phyloP scores from a whole-genome alignment of 2,797 vertebrate species.

The Hyperoplus immaculatus region DNA sequence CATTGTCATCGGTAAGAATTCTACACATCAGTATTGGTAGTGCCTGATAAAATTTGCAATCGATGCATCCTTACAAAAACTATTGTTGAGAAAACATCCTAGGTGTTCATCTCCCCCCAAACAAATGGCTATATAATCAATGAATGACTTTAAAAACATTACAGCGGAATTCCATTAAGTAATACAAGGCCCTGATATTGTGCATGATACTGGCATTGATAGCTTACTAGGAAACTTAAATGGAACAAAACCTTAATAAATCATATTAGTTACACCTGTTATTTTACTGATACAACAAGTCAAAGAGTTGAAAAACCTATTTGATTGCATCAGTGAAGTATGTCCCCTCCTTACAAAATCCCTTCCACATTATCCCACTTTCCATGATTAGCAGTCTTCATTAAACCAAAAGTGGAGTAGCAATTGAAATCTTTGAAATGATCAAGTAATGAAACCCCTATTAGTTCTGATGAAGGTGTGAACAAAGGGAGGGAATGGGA shows the following conservation, averaged over 20 bases:
- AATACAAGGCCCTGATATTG: background rate
- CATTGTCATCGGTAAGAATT: no score
- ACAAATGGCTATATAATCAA: background rate
- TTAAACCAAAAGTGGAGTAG: slow-evolving; percentile 17
- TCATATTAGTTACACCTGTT: slow-evolving; percentile 15
- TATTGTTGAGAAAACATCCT: no score
- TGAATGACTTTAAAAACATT: background rate
- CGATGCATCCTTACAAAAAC: no score
- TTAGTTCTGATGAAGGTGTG: slow-evolving; percentile 32
- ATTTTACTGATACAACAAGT: background rate
- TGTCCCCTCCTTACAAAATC: slow-evolving; percentile 12
- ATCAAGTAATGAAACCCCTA: slow-evolving; percentile 34
- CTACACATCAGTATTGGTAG: no score
- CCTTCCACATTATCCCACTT: slow-evolving; percentile 15
- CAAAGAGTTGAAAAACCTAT: slow-evolving; percentile 8
- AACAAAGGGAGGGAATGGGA: background rate
- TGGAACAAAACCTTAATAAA: slow-evolving; percentile 8
- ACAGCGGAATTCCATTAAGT: background rate
- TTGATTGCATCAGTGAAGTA: slow-evolving; percentile 13
- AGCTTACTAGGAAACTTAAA: background rate
- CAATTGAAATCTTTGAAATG: background rate
- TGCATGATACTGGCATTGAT: background rate
- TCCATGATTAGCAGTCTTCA: slow-evolving; percentile 32
- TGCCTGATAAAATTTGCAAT: no score
- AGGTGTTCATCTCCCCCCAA: background rate